Percentiles rank a stretch among this genome's conserved stretches.
These are phyloP conservation scores for Tenthredo mesomela DNA, from an alignment of 2,888 invertebrate species.

Conservation along the genomic window DNA sequence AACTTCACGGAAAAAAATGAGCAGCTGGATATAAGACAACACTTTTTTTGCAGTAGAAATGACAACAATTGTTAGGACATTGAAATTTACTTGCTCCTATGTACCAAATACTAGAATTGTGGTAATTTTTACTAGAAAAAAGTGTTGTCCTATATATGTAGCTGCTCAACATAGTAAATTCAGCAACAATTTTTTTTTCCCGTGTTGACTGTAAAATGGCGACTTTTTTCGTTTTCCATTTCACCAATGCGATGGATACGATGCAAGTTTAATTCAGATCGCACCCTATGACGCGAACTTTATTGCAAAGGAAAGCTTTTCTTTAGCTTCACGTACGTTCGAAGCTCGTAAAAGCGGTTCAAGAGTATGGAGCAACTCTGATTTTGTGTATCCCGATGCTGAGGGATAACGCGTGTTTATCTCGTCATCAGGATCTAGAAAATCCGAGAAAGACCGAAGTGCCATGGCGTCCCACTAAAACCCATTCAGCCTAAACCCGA, in stretches of 20 bases:
- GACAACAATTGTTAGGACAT: too few relatives aligned
- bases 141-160: too few relatives aligned
- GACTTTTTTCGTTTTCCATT: not conserved
- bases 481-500: conserved; percentile 49
- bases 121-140: too few relatives aligned
- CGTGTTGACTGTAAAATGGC: too few relatives aligned
- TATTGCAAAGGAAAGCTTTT: not conserved
- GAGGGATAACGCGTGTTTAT: conserved; percentile 50
- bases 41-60: too few relatives aligned
- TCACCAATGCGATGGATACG: not conserved
- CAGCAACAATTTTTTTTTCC: too few relatives aligned
- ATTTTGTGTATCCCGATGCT: conserved; percentile 13
- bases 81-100: too few relatives aligned
- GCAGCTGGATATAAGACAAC: too few relatives aligned
- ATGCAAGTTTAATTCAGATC: not conserved
- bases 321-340: not conserved
- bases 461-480: conserved; percentile 39
- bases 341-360: conserved; percentile 1
- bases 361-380: not conserved
- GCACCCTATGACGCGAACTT: not conserved
- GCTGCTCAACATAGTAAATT: too few relatives aligned
- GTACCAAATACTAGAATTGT: too few relatives aligned
- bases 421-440: conserved; percentile 50
- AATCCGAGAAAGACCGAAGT: conserved; percentile 38
- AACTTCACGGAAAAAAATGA: too few relatives aligned